Conservation (phyloP, 1,140 invertebrate species). For the Macrobrachium rosenbergii region DNA sequence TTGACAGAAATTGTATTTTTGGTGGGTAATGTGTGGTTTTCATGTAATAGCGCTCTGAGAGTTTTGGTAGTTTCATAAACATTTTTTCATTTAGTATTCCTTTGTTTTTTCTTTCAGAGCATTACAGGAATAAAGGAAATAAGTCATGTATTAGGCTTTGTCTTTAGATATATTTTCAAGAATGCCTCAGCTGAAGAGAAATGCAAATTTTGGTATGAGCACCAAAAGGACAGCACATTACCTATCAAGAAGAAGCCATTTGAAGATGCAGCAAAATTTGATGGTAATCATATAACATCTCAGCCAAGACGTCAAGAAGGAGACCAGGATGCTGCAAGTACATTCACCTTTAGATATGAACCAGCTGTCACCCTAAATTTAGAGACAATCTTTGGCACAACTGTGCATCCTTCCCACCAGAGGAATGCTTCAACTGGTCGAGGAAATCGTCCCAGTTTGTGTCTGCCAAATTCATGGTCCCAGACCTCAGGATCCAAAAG, state of each 20-base stretch:
- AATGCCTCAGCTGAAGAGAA: conserved; percentile 32
- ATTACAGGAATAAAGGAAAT: conserved; percentile 54
- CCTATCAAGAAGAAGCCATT: neutral
- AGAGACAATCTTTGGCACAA: conserved; percentile 42
- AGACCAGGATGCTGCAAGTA: too few species aligned
- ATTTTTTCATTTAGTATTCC: neutral
- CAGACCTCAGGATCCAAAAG: conserved; percentile 45
- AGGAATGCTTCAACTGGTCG: neutral
- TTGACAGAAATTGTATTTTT: too few species aligned
- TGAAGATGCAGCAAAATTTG: neutral
- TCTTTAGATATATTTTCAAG: conserved; percentile 49
- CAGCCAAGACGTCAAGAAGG: too few species aligned
- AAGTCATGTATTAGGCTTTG: conserved; percentile 51
- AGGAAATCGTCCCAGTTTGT: neutral
- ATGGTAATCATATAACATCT: neutral
- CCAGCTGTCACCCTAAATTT: conserved; percentile 29
- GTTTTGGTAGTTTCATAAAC: neutral
- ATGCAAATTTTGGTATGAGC: neutral
- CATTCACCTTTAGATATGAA: neutral
- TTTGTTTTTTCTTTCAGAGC: conserved; percentile 43
- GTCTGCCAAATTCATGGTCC: conserved; percentile 28
- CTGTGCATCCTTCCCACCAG: conserved; percentile 14
- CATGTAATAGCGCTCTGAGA: neutral
- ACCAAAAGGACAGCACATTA: neutral
- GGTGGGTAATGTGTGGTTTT: too few species aligned